Percentiles rank a stretch among this genome's conserved stretches.
Conservation (phyloP, 2,113 vertebrate genomes). For the Salvelinus fontinalis region DNA sequence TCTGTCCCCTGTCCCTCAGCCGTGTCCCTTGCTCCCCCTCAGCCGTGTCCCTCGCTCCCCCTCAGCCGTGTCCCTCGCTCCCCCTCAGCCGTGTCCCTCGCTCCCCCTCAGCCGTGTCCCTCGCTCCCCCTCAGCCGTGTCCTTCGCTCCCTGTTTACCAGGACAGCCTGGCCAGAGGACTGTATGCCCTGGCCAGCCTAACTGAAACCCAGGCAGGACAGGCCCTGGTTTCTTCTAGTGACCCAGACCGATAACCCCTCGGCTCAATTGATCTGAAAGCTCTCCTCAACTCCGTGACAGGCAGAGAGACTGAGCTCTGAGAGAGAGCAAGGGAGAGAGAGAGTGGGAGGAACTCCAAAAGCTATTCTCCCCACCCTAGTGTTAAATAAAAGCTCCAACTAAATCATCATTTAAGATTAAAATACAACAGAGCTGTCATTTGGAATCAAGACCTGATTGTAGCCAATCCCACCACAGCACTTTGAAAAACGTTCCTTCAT, state of each 20-base stretch:
- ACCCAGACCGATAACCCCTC: conserved; percentile 10
- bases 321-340: not conserved
- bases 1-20: not conserved
- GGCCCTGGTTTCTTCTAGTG: not conserved
- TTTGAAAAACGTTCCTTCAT: conserved; percentile 1
- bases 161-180: not conserved
- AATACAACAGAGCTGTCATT: conserved; percentile 16
- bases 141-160: not conserved
- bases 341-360: not conserved
- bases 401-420: conserved; percentile 4
- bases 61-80: not conserved
- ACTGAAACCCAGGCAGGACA: not conserved
- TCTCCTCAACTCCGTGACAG: not conserved
- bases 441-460: not conserved
- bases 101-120: not conserved
- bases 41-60: not conserved
- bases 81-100: not conserved
- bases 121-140: not conserved
- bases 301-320: not conserved
- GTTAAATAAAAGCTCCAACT: conserved; percentile 8
- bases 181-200: not conserved
- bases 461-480: conserved; percentile 21
- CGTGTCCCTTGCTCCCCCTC: not conserved
- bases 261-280: not conserved
- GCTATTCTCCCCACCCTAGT: not conserved